Evolutionary conservation across 2,797 vertebrate species (phyloP).

Genomic region (Meda fulgida): DNA sequence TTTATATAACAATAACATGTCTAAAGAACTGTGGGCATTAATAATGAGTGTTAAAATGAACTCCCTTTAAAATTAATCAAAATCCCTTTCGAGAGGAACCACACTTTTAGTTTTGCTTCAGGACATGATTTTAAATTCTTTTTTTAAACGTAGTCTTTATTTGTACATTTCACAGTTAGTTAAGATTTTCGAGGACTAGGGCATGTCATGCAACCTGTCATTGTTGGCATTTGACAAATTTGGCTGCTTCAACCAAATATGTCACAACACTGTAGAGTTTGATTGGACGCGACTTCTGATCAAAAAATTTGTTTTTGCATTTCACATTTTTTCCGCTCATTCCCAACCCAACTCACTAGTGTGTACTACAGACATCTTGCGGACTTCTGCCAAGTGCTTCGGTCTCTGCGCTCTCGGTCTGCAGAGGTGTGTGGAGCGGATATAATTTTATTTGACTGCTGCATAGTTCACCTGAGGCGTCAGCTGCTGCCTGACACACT

Average conservation of each 20-base stretch:
- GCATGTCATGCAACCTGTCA: background rate
- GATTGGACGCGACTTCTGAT: background rate
- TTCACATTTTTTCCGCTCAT: background rate
- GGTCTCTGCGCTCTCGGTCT: slow-evolving; percentile 9
- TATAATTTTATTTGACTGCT: slow-evolving; percentile 61
- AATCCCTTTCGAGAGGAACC: background rate
- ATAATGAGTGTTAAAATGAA: background rate
- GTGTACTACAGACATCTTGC: background rate
- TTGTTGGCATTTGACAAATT: background rate
- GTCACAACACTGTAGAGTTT: background rate
- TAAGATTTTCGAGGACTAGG: background rate
- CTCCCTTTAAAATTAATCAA: background rate
- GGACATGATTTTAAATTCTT: background rate
- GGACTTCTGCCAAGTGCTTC: background rate
- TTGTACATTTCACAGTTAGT: background rate
- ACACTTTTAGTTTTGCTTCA: background rate
- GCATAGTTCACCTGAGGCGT: slow-evolving; percentile 60
- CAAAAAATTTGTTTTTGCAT: background rate
- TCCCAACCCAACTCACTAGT: background rate
- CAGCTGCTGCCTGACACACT: slow-evolving; percentile 56
- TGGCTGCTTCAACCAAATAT: background rate
- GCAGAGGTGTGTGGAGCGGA: slow-evolving; percentile 51
- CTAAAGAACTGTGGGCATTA: background rate
- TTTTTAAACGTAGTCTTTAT: background rate
- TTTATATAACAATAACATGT: background rate